Evolutionary conservation across 2,113 vertebrate genomes (phyloP).

Genomic region (Cottus gobio): DNA sequence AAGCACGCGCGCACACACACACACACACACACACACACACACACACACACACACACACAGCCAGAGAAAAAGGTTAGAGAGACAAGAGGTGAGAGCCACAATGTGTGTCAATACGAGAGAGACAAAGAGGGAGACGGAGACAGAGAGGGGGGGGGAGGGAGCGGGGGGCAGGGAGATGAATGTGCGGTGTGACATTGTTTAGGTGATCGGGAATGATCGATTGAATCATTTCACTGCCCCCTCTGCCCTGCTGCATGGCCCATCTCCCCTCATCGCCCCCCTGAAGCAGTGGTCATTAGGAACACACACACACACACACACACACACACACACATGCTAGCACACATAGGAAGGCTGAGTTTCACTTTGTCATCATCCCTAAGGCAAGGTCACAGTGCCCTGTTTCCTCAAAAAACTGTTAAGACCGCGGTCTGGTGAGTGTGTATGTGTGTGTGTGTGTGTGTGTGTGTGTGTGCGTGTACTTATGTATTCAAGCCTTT

Average conservation of each 20-base stretch:
- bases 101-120: slow-evolving; percentile 55
- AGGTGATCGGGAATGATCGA: slow-evolving; percentile 74
- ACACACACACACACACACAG: not conserved
- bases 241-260: slow-evolving; percentile 58
- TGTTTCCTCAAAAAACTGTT: slow-evolving; percentile 45
- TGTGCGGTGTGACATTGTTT: slow-evolving; percentile 57
- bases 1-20: not conserved
- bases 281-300: slow-evolving; percentile 69
- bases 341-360: slow-evolving; percentile 32
- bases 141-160: not conserved
- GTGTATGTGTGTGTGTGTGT: not conserved
- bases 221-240: slow-evolving; percentile 72
- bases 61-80: slow-evolving; percentile 35
- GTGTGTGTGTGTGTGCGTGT: slow-evolving; percentile 1
- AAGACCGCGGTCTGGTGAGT: slow-evolving; percentile 17
- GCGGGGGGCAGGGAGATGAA: slow-evolving; percentile 33
- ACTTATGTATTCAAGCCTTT: not conserved
- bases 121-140: slow-evolving; percentile 17
- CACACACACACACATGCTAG: slow-evolving; percentile 39
- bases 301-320: slow-evolving; percentile 45
- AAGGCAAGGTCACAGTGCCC: slow-evolving; percentile 66
- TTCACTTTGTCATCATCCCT: slow-evolving; percentile 70
- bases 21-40: not conserved
- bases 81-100: slow-evolving; percentile 49
- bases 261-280: slow-evolving; percentile 61